Evolutionary conservation across 2,797 vertebrate species (phyloP).

Genomic region (Columba guinea): DNA sequence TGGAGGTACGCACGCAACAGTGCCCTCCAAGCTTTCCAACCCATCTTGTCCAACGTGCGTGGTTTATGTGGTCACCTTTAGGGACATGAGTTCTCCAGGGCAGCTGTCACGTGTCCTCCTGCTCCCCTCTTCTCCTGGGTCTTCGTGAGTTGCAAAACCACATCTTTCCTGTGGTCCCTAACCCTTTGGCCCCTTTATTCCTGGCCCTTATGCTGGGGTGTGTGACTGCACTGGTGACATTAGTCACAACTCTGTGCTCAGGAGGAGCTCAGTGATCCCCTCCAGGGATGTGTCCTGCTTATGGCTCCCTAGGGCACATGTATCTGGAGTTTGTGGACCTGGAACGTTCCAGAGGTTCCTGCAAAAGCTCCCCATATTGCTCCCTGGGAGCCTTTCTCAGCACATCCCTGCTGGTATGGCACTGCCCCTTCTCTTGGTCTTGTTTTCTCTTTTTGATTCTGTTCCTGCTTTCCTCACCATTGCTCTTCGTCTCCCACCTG

Average conservation of each 20-base stretch:
- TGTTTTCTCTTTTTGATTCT: neutral
- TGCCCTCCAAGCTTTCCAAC: neutral
- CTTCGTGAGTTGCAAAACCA: neutral
- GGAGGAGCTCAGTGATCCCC: neutral
- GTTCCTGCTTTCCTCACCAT: neutral
- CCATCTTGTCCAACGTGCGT: neutral
- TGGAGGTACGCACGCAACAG: neutral
- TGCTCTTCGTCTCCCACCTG: neutral
- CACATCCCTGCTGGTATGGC: neutral
- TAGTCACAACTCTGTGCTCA: neutral
- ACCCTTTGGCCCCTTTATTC: neutral
- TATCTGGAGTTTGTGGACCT: neutral
- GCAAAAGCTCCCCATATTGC: neutral
- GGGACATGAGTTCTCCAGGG: neutral
- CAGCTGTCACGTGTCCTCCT: rapidly evolving
- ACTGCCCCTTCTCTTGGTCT: neutral
- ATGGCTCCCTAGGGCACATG: neutral
- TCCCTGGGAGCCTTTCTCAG: neutral
- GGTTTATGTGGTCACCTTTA: neutral
- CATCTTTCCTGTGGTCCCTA: neutral
- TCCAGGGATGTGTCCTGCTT: neutral
- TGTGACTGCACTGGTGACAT: neutral
- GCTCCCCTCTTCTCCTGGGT: neutral
- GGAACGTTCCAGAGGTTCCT: neutral
- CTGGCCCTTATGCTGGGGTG: neutral